Base-by-base conservation (phyloP, 2,888 invertebrate species). In the Branchipolynoe longqiensis region DNA sequence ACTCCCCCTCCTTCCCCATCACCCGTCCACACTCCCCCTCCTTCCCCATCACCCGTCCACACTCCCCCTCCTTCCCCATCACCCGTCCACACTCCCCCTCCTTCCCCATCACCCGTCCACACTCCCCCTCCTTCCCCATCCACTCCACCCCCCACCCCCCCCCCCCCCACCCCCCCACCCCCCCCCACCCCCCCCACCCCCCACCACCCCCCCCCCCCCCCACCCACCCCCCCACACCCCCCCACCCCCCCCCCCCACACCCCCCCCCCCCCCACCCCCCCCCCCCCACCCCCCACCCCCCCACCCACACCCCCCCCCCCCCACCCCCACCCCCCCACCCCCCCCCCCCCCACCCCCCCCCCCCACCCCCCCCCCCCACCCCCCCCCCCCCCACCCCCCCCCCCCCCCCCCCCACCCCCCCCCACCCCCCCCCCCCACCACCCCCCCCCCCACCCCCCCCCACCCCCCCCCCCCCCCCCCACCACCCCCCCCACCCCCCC, bases 1-100 rank as follows among this genome's bases (percentile, higher is more conserved):
- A n/a, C n/a, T n/a, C n/a, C 22, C n/a, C 6, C 58, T 58, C 58
- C 25, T 25, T 58, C 58, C 62, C 62, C 31, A 62, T 62, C 62
- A 8, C 25, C n/a, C n/a, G n/a, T n/a, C n/a, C n/a, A n/a, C n/a
- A n/a, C n/a, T n/a, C n/a, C 25, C 22, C n/a, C 59, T 59, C 18
- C n/a, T 62, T 22, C 62, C n/a, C 8, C 62, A 8, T 28, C 62
- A 6, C 62, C n/a, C 62, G n/a, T 62, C n/a, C n/a, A 14, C 62
- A 8, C 8, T 62, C n/a, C n/a, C 8, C 62, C 8, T 18, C 18
- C 48, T 8, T 48, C 18, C 8, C 48, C n/a, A 8, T 62, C 62
- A 62, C 62, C 62, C 8, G 28, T n/a, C 25, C 28, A 28, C 62
- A 8, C 6, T 62, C n/a, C 12, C 12, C n/a, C 12, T 28, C 28